phyloP scores from a whole-genome alignment of 2,888 invertebrate species.

The Mythimna impura region DNA sequence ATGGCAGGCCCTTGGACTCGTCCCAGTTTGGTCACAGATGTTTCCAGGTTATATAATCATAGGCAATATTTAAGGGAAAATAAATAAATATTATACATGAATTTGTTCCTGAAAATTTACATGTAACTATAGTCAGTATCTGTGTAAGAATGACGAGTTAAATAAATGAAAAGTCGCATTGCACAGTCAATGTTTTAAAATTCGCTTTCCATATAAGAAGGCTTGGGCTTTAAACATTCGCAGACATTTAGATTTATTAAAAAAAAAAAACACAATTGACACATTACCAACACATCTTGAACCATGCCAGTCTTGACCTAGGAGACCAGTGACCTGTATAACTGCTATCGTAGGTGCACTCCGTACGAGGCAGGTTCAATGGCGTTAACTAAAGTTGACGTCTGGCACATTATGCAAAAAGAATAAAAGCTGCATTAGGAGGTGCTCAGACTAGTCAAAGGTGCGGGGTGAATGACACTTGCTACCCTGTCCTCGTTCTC shows the following conservation, averaged over 20 bases:
- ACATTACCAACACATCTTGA: constrained; percentile 16
- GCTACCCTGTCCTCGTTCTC: background rate
- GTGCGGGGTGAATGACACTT: background rate
- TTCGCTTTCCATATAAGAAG: background rate
- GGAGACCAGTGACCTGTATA: constrained; percentile 1
- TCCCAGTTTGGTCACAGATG: no score
- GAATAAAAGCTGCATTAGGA: constrained; percentile 31
- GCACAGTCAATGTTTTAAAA: background rate
- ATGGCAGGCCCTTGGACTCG: no score
- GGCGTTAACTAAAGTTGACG: constrained; percentile 12
- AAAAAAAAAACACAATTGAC: constrained; percentile 8
- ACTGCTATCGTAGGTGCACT: background rate
- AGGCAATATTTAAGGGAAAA: no score
- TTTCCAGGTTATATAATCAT: no score
- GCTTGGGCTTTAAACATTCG: background rate
- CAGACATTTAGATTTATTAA: background rate
- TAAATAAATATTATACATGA: no score
- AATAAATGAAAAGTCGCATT: background rate
- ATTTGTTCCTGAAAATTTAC: background rate
- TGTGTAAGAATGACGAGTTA: background rate
- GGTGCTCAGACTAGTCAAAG: background rate
- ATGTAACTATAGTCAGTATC: background rate
- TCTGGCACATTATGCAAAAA: constrained; percentile 46
- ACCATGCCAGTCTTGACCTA: background rate
- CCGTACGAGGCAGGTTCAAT: constrained; percentile 7